These are phyloP conservation scores for Montipora cactus DNA, from an alignment of 64 coral and sea anemone species.

Conservation along the genomic window DNA sequence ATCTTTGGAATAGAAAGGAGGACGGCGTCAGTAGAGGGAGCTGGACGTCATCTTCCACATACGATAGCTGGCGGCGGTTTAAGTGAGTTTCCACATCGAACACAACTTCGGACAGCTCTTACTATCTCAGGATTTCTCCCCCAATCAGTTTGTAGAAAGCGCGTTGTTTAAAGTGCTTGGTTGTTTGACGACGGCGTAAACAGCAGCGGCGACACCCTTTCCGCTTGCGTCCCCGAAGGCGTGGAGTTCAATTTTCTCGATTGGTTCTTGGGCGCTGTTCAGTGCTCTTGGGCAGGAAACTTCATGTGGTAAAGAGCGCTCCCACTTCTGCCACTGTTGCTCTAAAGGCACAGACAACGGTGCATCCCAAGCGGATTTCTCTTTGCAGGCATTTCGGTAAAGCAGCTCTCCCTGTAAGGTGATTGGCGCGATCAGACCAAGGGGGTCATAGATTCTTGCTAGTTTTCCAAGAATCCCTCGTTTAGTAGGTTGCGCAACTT, in stretches of 20 bases:
- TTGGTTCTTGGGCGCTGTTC: neutral
- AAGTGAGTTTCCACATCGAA: slow-evolving; percentile 21
- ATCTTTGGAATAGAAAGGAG: neutral
- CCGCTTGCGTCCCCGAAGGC: slow-evolving; percentile 60
- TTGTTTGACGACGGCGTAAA: slow-evolving; percentile 57
- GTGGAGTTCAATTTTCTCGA: slow-evolving; percentile 28
- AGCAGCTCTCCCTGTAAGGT: slow-evolving; percentile 24
- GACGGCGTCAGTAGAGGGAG: neutral
- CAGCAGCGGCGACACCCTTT: slow-evolving; percentile 29
- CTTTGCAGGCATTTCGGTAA: slow-evolving; percentile 34
- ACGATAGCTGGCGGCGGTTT: neutral
- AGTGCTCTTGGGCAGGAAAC: slow-evolving; percentile 10
- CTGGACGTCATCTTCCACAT: slow-evolving; percentile 33
- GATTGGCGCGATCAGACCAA: slow-evolving; percentile 44
- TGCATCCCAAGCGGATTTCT: slow-evolving; percentile 2
- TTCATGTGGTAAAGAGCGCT: slow-evolving; percentile 10
- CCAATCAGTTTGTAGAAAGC: neutral
- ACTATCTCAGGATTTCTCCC: neutral
- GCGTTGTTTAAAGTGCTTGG: neutral
- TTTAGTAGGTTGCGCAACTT: slow-evolving; percentile 25
- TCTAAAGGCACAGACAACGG: neutral
- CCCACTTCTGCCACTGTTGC: slow-evolving; percentile 14
- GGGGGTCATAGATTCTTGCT: slow-evolving; percentile 37
- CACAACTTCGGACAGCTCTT: slow-evolving; percentile 26
- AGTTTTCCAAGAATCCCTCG: slow-evolving; percentile 2